phyloP scores from a whole-genome alignment of 1,140 invertebrate species.

The Hyposmocoma kahamanoa region DNA sequence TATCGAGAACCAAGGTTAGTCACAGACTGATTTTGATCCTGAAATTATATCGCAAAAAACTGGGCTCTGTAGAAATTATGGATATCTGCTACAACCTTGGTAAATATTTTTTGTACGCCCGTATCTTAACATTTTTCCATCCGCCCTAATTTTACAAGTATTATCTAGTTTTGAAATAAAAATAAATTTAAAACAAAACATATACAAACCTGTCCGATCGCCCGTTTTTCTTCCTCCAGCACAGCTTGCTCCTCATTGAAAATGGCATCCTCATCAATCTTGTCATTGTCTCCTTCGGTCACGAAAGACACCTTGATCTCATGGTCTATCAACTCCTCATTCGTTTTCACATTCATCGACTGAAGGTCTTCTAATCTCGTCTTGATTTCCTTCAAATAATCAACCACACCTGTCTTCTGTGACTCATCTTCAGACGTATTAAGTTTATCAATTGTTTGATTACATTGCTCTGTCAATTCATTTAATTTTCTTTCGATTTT shows the following conservation, averaged over 20 bases:
- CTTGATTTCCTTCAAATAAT: constrained; percentile 73
- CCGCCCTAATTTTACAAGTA: too few species aligned
- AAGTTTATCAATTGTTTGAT: constrained; percentile 72
- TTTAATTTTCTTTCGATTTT: constrained; percentile 78
- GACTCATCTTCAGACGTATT: constrained; percentile 41
- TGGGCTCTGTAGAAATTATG: too few species aligned
- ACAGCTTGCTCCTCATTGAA: constrained; percentile 73
- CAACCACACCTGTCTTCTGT: constrained; percentile 44
- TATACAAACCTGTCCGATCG: constrained; percentile 78
- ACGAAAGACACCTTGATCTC: constrained; percentile 65
- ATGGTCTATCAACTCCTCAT: constrained; percentile 74
- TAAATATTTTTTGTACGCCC: too few species aligned
- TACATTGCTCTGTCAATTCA: constrained; percentile 76
- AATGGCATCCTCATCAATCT: constrained; percentile 37
- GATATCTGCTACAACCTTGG: too few species aligned
- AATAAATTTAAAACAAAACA: too few species aligned
- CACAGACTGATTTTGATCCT: too few species aligned
- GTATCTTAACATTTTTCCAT: too few species aligned
- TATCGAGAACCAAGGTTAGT: too few species aligned
- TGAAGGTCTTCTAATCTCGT: constrained; percentile 68
- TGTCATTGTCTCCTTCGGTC: constrained; percentile 40
- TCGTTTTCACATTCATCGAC: constrained; percentile 72
- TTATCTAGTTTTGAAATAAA: too few species aligned
- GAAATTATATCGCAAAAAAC: too few species aligned
- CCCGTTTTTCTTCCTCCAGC: constrained; percentile 78